Conservation (phyloP, 2,888 invertebrate genomes). For the Stenchaetothrips biformis region DNA sequence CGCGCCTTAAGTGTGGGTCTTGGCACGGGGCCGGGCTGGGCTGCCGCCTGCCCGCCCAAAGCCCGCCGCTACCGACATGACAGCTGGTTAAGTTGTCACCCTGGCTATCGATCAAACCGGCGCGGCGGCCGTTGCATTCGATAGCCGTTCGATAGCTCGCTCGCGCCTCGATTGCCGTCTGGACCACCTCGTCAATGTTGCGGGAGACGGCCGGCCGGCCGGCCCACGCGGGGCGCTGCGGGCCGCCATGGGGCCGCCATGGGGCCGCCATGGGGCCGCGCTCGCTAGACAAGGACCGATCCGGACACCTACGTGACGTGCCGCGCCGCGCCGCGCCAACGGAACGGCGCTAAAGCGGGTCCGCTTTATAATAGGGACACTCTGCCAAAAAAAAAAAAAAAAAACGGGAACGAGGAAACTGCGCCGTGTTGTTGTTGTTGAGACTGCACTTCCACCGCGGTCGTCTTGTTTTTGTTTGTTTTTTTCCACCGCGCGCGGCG, state of each 20-base stretch:
- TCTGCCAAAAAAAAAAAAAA: background rate
- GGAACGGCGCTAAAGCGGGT: background rate
- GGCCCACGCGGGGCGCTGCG: no score
- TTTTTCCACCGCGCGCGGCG: background rate
- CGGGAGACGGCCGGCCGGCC: background rate
- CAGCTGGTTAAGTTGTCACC: conserved; percentile 22
- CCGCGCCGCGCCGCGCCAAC: background rate
- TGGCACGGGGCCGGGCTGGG: background rate
- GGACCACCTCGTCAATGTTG: no score
- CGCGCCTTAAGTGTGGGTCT: background rate
- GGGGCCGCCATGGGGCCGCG: no score
- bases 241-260: no score
- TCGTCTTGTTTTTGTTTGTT: background rate
- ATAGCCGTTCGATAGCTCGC: background rate
- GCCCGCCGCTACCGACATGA: conserved; percentile 14
- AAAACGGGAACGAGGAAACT: background rate
- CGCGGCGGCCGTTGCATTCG: background rate
- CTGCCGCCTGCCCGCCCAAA: background rate
- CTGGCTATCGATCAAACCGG: conserved; percentile 3
- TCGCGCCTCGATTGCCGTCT: background rate
- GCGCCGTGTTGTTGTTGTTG: background rate
- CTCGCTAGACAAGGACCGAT: background rate
- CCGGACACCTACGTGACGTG: background rate
- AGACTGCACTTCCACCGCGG: background rate
- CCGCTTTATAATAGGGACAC: background rate